These are phyloP conservation scores for Seira musarum DNA, from an alignment of 2,888 invertebrate species.

Conservation along the genomic window DNA sequence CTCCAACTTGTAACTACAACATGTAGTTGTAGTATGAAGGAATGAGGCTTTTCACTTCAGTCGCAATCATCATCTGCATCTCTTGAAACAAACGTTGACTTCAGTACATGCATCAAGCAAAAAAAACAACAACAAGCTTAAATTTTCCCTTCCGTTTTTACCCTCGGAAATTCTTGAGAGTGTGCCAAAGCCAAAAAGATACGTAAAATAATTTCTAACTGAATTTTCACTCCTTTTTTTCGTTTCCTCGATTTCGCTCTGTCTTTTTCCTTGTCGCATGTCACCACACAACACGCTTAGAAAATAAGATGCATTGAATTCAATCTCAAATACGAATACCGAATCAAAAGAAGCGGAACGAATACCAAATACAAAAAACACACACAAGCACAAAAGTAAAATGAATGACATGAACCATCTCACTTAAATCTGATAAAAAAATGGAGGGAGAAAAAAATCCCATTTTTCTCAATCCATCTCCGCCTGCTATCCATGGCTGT, in stretches of 20 bases:
- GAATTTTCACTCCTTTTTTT: slow-evolving; percentile 12
- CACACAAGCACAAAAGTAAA: slow-evolving; percentile 27
- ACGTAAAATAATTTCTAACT: not conserved
- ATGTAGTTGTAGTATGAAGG: not conserved
- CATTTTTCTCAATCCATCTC: slow-evolving; percentile 15
- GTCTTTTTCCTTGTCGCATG: slow-evolving; percentile 31
- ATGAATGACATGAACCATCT: slow-evolving; percentile 12
- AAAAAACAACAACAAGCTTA: not conserved
- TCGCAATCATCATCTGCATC: slow-evolving; percentile 7
- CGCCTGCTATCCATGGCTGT: slow-evolving; percentile 26
- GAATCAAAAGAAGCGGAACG: not conserved
- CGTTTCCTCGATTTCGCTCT: not conserved
- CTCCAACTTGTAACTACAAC: slow-evolving; percentile 23
- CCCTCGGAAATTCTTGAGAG: slow-evolving; percentile 48
- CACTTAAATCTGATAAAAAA: slow-evolving; percentile 18
- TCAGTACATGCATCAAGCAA: not conserved
- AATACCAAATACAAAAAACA: slow-evolving; percentile 26
- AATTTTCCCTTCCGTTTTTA: not conserved
- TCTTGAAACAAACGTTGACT: slow-evolving; percentile 2
- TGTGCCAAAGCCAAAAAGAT: slow-evolving; percentile 45
- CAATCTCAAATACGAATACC: not conserved
- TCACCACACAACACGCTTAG: slow-evolving; percentile 28
- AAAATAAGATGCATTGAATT: slow-evolving; percentile 9
- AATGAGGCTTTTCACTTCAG: slow-evolving; percentile 19
- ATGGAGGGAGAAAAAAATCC: slow-evolving; percentile 19